phyloP scores from a whole-genome alignment of 2,797 vertebrate species.

The Balearica regulorum region DNA sequence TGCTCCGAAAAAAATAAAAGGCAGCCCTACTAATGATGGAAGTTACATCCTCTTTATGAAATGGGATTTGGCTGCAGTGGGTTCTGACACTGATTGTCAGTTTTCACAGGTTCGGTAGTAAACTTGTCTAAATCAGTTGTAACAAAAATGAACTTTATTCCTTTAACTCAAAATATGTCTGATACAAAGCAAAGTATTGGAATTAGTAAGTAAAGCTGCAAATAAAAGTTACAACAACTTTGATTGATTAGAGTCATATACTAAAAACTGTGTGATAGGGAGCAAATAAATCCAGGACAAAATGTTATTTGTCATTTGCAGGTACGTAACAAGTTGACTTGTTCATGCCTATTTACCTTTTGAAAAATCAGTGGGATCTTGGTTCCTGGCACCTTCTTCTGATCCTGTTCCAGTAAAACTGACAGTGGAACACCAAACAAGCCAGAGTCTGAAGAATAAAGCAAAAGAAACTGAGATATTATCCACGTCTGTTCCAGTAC shows the following conservation, averaged over 20 bases:
- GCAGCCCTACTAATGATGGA: neutral
- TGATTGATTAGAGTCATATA: neutral
- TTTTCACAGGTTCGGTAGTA: neutral
- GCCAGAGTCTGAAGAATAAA: slow-evolving; percentile 82
- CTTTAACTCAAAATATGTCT: neutral
- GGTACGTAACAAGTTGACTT: neutral
- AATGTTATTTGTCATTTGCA: neutral
- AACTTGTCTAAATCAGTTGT: neutral
- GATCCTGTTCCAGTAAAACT: slow-evolving; percentile 91
- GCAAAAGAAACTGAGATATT: slow-evolving; percentile 7
- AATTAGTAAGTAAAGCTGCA: neutral
- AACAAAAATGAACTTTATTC: neutral
- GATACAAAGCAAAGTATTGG: neutral
- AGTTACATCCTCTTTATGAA: neutral
- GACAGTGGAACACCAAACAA: slow-evolving; percentile 88
- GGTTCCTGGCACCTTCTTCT: slow-evolving; percentile 81
- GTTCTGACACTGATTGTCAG: neutral
- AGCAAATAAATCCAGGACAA: neutral
- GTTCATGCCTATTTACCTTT: slow-evolving; percentile 74
- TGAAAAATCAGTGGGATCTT: slow-evolving; percentile 92
- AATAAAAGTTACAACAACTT: slow-evolving; percentile 41
- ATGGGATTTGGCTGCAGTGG: neutral
- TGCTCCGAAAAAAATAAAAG: neutral
- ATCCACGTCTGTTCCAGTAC: neutral
- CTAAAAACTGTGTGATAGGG: neutral